A percentile compares a stretch with the other conserved stretches of the same genome.
Evolutionary conservation across 2,888 invertebrate species (phyloP).

Genomic region (Ennomos quercinarius): DNA sequence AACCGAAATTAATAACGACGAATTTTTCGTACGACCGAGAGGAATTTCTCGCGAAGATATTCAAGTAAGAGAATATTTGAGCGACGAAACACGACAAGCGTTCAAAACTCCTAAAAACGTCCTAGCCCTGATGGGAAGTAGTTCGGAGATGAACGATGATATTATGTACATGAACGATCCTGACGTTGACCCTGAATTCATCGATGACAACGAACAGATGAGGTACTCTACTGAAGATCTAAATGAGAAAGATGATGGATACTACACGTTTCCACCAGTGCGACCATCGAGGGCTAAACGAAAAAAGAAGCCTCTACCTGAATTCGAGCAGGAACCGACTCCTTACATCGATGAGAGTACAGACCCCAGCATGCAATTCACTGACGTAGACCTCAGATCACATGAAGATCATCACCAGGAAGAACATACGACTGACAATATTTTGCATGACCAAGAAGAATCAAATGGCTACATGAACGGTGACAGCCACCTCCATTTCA

Average conservation of each 20-base stretch:
- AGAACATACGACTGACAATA: constrained; percentile 47
- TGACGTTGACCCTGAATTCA: constrained; percentile 72
- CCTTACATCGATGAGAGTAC: constrained; percentile 76
- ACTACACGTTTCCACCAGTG: constrained; percentile 84
- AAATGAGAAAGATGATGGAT: constrained; percentile 81
- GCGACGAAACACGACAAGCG: constrained; percentile 92
- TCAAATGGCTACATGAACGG: constrained; percentile 55
- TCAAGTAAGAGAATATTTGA: constrained; percentile 91
- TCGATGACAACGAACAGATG: constrained; percentile 66
- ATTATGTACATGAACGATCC: constrained; percentile 70
- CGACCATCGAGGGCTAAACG: constrained; percentile 85
- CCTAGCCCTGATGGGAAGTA: constrained; percentile 86
- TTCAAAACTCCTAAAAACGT: constrained; percentile 89
- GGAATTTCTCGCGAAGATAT: constrained; percentile 94
- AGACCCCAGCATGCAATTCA: constrained; percentile 75
- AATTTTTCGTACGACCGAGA: constrained; percentile 93
- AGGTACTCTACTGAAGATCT: constrained; percentile 74
- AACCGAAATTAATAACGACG: constrained; percentile 94
- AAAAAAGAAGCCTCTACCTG: constrained; percentile 68
- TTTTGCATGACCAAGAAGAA: constrained; percentile 46
- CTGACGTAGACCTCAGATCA: constrained; percentile 72
- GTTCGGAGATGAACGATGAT: constrained; percentile 61
- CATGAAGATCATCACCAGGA: constrained; percentile 81
- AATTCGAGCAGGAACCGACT: constrained; percentile 56
- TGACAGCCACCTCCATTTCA: constrained; percentile 69